phyloP scores from a whole-genome alignment of 2,113 vertebrate genomes.

The Willisornis vidua region DNA sequence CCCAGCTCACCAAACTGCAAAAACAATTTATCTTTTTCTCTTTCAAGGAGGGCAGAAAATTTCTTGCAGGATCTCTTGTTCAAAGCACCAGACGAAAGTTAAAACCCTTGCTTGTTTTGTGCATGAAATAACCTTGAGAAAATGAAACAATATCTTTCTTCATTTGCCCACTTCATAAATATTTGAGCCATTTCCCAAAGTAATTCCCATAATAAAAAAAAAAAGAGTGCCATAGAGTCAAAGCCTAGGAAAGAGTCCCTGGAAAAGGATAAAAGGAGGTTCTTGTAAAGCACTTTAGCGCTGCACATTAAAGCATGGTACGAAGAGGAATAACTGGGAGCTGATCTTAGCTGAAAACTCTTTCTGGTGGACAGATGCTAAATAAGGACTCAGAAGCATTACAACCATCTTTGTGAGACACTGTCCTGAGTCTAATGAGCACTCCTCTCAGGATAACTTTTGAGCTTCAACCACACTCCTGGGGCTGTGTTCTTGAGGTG shows the following conservation, averaged over 20 bases:
- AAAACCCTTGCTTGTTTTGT: neutral
- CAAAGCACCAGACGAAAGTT: neutral
- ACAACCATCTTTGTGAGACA: neutral
- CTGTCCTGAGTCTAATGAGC: neutral
- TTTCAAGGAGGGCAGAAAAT: neutral
- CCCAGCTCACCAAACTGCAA: neutral
- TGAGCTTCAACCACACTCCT: neutral
- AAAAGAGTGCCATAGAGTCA: neutral
- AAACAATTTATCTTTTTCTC: neutral
- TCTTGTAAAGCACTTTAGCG: neutral
- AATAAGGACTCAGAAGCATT: neutral
- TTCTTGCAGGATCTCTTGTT: neutral
- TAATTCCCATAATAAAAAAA: neutral
- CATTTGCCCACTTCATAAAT: conserved; percentile 4
- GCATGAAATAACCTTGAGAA: conserved; percentile 34
- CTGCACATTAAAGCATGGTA: neutral
- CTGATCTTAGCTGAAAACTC: neutral
- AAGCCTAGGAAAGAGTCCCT: neutral
- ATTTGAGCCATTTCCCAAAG: conserved; percentile 11
- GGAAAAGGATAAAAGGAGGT: neutral
- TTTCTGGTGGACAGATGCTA: neutral
- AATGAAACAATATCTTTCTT: conserved; percentile 26
- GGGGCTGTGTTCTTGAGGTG: neutral
- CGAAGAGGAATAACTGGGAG: neutral
- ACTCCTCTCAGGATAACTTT: neutral